Base-by-base conservation (phyloP, 92 coral and sea anemone species). In the Phymanthus crucifer region DNA sequence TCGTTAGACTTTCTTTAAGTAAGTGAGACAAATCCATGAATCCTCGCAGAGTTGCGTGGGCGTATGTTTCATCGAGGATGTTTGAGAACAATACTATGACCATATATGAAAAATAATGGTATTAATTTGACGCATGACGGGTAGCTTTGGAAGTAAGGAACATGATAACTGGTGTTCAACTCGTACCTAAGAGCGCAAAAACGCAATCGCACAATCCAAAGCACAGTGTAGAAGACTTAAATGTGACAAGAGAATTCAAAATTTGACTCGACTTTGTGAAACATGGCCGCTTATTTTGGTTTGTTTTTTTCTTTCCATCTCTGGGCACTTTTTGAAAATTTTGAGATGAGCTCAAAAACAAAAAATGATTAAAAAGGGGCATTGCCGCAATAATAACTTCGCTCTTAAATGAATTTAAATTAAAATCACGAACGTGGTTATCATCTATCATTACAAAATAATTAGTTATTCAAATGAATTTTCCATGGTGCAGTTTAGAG, bases 51-150 rank as follows among this genome's bases (percentile, higher is more conserved):
- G 48, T 61, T 61, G 34, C 33, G 68, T 61, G 29, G 68, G 68
- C 35, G 64, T 43, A 43, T 10, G 64, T 54, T 61, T n/a, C 32
- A 24, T 61, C 29, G 68, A 29, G 13, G 34, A 27, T 26, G 35
- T 57, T 57, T 57, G 29, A 57, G 66, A 57, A 57, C 66, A 57
- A 57, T 57, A 23, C 31, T 24, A 57, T 57, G 24, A 26, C 29
- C 32, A 57, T 61, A 61, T 12, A 61, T 61, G 68, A 61, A 61
- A 61, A 12, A 12, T 61, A 61, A 61, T 61, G 1, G 68, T 23
- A 58, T 58, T 58, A 58, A 23, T 61, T 23, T 61, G 68, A 23
- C 64, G 64, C 64, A 54, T 54, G 64, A 24, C 29, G 64, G 27
- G 64, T 54, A 54, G 64, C 27, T 3, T 54, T 54, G 64, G 64